Evolutionary conservation across 2,113 vertebrate genomes (phyloP), one percentile per base, ranked within the genome.

Genomic region (Acrocephalus arundinaceus): DNA sequence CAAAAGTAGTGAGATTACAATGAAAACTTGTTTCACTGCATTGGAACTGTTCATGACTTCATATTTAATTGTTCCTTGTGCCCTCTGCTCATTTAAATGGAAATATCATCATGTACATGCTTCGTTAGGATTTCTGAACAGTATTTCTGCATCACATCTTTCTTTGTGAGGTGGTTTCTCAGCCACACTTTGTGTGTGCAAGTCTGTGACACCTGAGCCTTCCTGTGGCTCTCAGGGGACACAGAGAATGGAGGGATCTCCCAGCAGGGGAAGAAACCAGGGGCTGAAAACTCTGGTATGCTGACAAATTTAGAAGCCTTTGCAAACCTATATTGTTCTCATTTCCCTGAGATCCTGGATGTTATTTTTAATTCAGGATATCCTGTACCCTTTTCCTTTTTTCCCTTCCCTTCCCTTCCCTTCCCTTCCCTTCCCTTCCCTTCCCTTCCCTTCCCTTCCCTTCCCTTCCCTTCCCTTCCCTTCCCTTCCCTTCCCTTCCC

Each of bases 141-240:
- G 3, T 45, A 6, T 48, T 63, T 59, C 19, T 37, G 45, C 89
- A 13, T 3, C 1, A 49, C 1, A 0, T 13, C 28, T 58, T 17
- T n/a, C 48, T 45, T 62, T 68, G 27, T 46, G 45, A 63, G 15
- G 8, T 57, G 48, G 16, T 21, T 63, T 51, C 22, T 2, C 45
- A 73, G 54, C 7, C 15, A 19, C 25, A 10, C 8, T 54, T 15
- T 18, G 21, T 65, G 28, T 45, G 22, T 25, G 57, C 2, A 0
- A 17, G 4, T 12, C 46, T 0, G 0, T 5, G 33, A 13, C 4
- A 6, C 43, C 24, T 35, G n/a, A 85, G 30, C 23, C 37, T 51
- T 24, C 14, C 25, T 0, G 0, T 12, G 30, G 45, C 65, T 28
- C 8, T 6, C 15, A 12, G 37, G 35, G 25, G 19, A 49, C 24